A percentile compares a stretch with the other conserved stretches of the same genome.
These are phyloP conservation scores for Aphidius colemani DNA, from an alignment of 2,888 invertebrate species.

Conservation along the genomic window DNA sequence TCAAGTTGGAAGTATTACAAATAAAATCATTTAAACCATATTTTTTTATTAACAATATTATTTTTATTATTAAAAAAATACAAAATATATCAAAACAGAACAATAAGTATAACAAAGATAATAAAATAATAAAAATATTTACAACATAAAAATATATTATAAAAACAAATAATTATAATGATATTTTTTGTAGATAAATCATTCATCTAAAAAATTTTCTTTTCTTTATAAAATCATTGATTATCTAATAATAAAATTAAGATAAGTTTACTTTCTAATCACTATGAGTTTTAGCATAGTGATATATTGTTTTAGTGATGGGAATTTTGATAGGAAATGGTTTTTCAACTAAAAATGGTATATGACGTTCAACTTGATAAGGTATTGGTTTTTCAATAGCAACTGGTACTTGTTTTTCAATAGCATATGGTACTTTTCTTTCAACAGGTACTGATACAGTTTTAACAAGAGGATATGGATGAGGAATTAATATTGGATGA, in stretches of 20 bases:
- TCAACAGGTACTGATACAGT: constrained; percentile 73
- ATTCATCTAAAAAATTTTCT: neutral
- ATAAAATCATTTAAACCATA: too few species aligned
- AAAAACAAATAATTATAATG: too few species aligned
- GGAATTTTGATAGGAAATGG: constrained; percentile 75
- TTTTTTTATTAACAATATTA: neutral
- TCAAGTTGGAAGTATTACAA: too few species aligned
- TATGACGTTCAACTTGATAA: constrained; percentile 71
- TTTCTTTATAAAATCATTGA: neutral
- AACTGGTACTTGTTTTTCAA: constrained; percentile 70
- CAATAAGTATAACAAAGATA: neutral
- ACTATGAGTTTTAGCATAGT: constrained; percentile 65
- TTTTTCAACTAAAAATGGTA: constrained; percentile 71
- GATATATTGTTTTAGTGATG: constrained; percentile 73
- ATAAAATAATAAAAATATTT: too few species aligned
- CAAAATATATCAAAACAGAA: constrained; percentile 19
- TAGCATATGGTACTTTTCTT: constrained; percentile 74
- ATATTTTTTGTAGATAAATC: too few species aligned
- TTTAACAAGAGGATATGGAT: constrained; percentile 72
- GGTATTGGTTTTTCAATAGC: constrained; percentile 73
- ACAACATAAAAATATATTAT: too few species aligned
- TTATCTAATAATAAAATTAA: neutral
- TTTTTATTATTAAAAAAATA: constrained; percentile 15
- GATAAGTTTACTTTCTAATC: constrained; percentile 4
- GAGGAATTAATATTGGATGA: constrained; percentile 70